These are phyloP conservation scores for Heliconius eleuchia DNA, from an alignment of 1,140 invertebrate genomes.

Conservation along the genomic window DNA sequence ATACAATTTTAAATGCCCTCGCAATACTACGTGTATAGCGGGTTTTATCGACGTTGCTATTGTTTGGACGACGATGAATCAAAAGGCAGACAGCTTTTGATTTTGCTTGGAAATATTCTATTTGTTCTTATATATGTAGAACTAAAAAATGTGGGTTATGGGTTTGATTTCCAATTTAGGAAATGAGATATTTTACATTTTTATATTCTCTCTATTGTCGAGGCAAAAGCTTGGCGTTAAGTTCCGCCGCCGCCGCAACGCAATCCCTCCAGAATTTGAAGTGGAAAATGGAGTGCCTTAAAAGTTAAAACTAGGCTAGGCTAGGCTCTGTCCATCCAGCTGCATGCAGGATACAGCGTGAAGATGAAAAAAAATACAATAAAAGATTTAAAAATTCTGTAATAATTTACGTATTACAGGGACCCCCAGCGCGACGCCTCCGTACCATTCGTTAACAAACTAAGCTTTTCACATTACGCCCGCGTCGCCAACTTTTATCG, in stretches of 20 bases:
- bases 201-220: too few species aligned
- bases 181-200: too few species aligned
- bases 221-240: too few species aligned
- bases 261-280: too few species aligned
- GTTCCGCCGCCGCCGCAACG: too few species aligned
- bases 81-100: conserved; percentile 5
- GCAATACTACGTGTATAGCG: conserved; percentile 6
- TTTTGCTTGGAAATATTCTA: background rate
- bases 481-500: background rate
- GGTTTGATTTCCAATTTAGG: too few species aligned
- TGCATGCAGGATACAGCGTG: too few species aligned
- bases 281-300: too few species aligned
- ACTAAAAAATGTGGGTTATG: too few species aligned
- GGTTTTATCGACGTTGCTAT: conserved; percentile 15
- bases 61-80: conserved; percentile 14
- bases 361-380: background rate
- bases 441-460: conserved; percentile 1
- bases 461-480: background rate
- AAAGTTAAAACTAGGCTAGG: too few species aligned
- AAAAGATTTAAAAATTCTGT: background rate
- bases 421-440: background rate
- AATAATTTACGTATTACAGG: background rate
- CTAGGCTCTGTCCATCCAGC: too few species aligned
- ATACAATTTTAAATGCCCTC: conserved; percentile 27
- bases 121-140: background rate